Evolutionary conservation across 2,113 vertebrate species (phyloP).

Genomic region (Zosterops hypoxanthus): DNA sequence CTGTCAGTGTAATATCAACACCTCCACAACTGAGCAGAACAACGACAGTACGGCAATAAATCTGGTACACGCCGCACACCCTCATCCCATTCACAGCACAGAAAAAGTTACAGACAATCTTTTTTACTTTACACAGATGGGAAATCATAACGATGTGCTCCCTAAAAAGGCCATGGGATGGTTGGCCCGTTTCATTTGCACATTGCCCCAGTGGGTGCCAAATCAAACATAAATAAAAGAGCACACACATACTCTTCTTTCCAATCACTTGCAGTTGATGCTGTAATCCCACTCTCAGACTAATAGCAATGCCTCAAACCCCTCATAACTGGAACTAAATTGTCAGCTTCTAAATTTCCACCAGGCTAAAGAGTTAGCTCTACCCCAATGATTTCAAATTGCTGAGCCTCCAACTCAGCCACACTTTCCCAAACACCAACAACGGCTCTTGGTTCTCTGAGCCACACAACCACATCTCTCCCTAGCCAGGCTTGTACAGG

Average conservation of each 20-base stretch:
- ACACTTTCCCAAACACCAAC: accelerated
- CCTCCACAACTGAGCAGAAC: not conserved
- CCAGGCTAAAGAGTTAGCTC: not conserved
- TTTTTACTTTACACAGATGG: not conserved
- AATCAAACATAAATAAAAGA: not conserved
- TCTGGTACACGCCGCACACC: accelerated
- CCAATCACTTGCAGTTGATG: not conserved
- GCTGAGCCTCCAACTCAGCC: not conserved
- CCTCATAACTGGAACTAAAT: not conserved
- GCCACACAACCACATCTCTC: not conserved
- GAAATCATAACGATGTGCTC: not conserved
- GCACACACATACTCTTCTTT: not conserved
- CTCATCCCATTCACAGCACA: not conserved
- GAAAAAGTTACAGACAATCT: not conserved
- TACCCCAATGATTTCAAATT: not conserved
- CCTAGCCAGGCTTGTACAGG: not conserved
- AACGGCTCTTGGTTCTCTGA: not conserved
- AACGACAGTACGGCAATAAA: not conserved
- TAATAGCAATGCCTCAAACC: not conserved
- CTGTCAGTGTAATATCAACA: not conserved
- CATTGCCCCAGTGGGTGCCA: not conserved
- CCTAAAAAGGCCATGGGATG: not conserved
- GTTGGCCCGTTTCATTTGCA: not conserved
- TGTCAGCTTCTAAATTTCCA: not conserved
- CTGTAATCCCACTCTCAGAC: not conserved